A percentile compares a stretch with the other conserved stretches of the same genome.
Conservation (phyloP, 2,888 invertebrate species). For the Anaspis maculata region DNA sequence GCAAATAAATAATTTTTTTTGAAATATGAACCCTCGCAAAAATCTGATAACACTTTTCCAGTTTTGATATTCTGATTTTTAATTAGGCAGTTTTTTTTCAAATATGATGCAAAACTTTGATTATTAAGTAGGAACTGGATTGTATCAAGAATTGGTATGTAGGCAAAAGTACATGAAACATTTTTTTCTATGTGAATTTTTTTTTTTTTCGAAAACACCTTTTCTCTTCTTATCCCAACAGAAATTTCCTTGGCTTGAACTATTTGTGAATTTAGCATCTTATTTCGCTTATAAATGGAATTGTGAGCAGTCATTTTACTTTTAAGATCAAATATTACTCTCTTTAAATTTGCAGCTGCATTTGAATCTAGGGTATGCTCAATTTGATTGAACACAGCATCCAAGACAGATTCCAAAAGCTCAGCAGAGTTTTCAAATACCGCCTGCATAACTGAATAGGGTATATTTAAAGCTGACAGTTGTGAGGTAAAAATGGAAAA, state of each 20-base stretch:
- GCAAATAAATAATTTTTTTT: background rate
- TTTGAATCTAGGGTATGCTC: background rate
- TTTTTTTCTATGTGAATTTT: background rate
- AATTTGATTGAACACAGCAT: background rate
- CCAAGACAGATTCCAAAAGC: background rate
- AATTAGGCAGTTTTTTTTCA: too few relatives aligned
- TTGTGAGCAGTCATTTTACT: background rate
- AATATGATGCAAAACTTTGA: background rate
- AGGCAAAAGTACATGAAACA: conserved; percentile 5
- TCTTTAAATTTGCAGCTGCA: background rate
- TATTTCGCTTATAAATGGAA: background rate
- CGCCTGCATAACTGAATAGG: background rate
- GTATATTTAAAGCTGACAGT: background rate
- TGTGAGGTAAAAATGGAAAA: background rate
- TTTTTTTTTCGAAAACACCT: background rate
- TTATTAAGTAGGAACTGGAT: conserved; percentile 2
- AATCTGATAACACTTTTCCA: conserved; percentile 1
- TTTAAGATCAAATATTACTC: background rate
- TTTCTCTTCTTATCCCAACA: background rate
- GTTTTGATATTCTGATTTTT: background rate
- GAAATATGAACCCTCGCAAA: background rate
- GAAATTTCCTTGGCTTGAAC: background rate
- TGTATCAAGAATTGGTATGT: conserved; percentile 5
- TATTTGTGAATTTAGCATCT: background rate
- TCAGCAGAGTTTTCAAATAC: background rate